These are phyloP conservation scores for Ruditapes philippinarum DNA, from an alignment of 1,140 invertebrate species.

Conservation along the genomic window DNA sequence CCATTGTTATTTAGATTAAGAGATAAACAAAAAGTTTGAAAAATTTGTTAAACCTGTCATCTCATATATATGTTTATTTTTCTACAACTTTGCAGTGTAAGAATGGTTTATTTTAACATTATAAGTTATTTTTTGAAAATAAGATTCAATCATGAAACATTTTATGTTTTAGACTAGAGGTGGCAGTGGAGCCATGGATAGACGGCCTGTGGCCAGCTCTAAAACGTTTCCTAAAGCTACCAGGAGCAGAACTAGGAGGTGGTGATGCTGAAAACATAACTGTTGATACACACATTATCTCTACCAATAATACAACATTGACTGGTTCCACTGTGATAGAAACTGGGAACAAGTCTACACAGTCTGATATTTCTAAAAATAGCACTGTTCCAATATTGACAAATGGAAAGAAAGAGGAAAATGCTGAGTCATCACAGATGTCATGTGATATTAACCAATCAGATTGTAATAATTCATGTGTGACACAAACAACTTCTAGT, in stretches of 20 bases:
- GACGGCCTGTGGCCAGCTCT: conserved; percentile 86
- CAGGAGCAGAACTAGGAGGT: background rate
- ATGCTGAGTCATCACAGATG: background rate
- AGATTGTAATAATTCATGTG: background rate
- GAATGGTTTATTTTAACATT: too few relatives aligned
- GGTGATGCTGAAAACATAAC: background rate
- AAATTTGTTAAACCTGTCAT: too few relatives aligned
- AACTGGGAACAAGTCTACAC: background rate
- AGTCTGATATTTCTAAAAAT: background rate
- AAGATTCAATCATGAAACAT: too few relatives aligned
- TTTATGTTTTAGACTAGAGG: conserved; percentile 87
- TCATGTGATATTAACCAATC: background rate
- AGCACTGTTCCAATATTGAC: background rate
- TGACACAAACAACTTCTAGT: background rate
- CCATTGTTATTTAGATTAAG: too few relatives aligned
- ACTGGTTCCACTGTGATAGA: background rate
- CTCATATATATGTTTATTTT: too few relatives aligned
- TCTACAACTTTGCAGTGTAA: too few relatives aligned
- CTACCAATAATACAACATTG: background rate
- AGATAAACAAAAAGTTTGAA: too few relatives aligned
- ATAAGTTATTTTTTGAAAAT: too few relatives aligned
- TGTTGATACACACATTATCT: background rate
- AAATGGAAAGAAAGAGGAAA: background rate
- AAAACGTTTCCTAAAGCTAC: conserved; percentile 59
- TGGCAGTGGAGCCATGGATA: conserved; percentile 88